Evolutionary conservation across 1,140 invertebrate genomes (phyloP).

Genomic region (Antheraea mylitta): DNA sequence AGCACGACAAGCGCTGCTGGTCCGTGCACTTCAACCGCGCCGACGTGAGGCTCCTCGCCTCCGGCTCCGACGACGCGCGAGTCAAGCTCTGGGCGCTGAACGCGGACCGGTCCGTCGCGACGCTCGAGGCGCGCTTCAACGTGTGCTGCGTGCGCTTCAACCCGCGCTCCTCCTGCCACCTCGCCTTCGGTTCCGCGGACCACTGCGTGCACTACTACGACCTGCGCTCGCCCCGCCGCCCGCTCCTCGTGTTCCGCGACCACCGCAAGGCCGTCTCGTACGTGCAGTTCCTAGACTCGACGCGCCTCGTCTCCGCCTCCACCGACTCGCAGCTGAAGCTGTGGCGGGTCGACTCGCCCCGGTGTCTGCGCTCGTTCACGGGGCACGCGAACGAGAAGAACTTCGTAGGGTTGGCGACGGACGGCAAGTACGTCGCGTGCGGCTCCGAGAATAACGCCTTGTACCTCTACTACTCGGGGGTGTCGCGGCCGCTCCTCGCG

Average conservation of each 20-base stretch:
- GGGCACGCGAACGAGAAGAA: slow-evolving; percentile 98
- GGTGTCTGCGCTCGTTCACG: slow-evolving; percentile 93
- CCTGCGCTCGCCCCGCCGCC: slow-evolving; percentile 90
- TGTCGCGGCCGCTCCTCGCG: slow-evolving; percentile 92
- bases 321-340: slow-evolving; percentile 97
- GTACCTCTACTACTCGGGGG: slow-evolving; percentile 95
- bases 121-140: slow-evolving; percentile 78
- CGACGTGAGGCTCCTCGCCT: slow-evolving; percentile 94
- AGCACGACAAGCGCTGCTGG: slow-evolving; percentile 98
- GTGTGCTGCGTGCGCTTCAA: slow-evolving; percentile 99
- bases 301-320: slow-evolving; percentile 96
- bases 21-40: slow-evolving; percentile 97
- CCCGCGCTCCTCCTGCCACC: slow-evolving; percentile 90
- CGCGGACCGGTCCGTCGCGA: slow-evolving; percentile 90
- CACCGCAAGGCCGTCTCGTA: slow-evolving; percentile 98
- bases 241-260: slow-evolving; percentile 92
- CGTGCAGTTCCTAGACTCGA: slow-evolving; percentile 94
- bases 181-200: slow-evolving; percentile 97
- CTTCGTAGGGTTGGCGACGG: slow-evolving; percentile 97
- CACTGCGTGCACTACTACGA: slow-evolving; percentile 99
- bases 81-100: slow-evolving; percentile 97
- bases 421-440: slow-evolving; percentile 96
- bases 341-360: slow-evolving; percentile 91
- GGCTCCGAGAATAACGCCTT: slow-evolving; percentile 97
- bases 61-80: slow-evolving; percentile 96